phyloP scores from a whole-genome alignment of 2,888 invertebrate genomes.

The Tetramorium bicarinatum region DNA sequence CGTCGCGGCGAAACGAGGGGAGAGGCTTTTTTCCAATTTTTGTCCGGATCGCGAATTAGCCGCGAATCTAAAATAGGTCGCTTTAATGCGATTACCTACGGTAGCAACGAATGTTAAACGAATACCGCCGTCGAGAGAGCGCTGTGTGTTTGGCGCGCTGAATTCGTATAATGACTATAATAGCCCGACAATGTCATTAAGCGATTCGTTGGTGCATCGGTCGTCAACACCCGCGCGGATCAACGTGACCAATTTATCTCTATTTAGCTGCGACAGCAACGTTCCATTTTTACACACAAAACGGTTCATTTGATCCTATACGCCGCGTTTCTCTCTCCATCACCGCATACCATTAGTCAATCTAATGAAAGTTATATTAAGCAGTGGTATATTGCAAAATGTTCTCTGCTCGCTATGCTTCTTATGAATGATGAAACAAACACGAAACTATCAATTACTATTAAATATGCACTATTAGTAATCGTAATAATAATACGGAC shows the following conservation, averaged over 20 bases:
- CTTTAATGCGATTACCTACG: conserved; percentile 67
- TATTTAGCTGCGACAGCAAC: conserved; percentile 49
- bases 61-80: conserved; percentile 65
- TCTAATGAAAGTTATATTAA: conserved; percentile 47
- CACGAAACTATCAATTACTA: background rate
- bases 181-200: conserved; percentile 74
- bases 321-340: background rate
- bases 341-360: conserved; percentile 42
- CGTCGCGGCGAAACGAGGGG: background rate
- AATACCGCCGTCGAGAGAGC: conserved; percentile 60
- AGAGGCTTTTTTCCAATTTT: conserved; percentile 9
- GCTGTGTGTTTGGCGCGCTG: conserved; percentile 74
- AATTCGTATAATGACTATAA: conserved; percentile 75
- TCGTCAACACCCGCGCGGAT: conserved; percentile 62
- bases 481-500: background rate
- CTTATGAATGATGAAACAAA: conserved; percentile 25
- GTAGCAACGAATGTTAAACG: conserved; percentile 63
- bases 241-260: conserved; percentile 60
- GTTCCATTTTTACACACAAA: conserved; percentile 49
- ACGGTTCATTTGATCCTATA: conserved; percentile 40
- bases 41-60: conserved; percentile 50
- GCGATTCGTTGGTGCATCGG: conserved; percentile 68
- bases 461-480: conserved; percentile 6
- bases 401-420: background rate
- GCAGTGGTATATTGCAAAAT: conserved; percentile 19